Base-by-base conservation (phyloP, 2,888 invertebrate genomes). In the Lochmaea crataegi region DNA sequence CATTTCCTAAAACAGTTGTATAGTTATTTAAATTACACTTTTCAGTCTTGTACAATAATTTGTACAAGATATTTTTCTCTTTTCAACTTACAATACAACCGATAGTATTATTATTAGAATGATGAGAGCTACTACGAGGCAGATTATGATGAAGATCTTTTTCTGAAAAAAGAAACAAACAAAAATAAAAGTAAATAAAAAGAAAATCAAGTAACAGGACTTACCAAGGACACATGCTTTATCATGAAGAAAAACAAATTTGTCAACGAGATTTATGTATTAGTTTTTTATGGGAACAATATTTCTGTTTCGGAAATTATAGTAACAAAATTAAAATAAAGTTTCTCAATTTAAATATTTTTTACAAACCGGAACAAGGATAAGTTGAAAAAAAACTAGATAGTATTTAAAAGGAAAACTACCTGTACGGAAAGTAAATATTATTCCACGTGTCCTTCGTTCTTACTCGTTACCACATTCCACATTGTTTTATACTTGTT, bases 141-240 rank as follows among this genome's bases (percentile, higher is more conserved):
- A 94, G 91, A 94, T 92, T 88, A 93, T 90, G 91, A 94, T 94
- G 92, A 94, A 91, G 91, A 94, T 93, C 91, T 93, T 92, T 94
- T 94, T 94, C 94, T 94, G 94, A 87, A 91, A 93, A 89, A 88
- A 89, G 86, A 91, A 89, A 88, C 87, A 85, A 89, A 88, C 87
- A 83, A 85, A 88, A 87, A 87, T 87, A 81, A 85, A 88, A 89
- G 88, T 87, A 87, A 88, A 88, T 86, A 68, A 76, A 79, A 72
- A 74, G 60, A 75, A 79, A 76, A 66, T 38, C 48, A 65, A 66
- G 64, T 16, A 64, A 74, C 56, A 68, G 38, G 73, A 67, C 32
- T 56, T 58, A 38, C 41, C 57, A 66, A 61, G 58, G 53, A 67
- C 48, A 67, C 60, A 61, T 57, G 71, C 73, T 65, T 51, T 57